Evolutionary conservation across 2,797 vertebrate genomes (phyloP), one percentile per base, ranked within the genome.

Genomic region (Miichthys miiuy): DNA sequence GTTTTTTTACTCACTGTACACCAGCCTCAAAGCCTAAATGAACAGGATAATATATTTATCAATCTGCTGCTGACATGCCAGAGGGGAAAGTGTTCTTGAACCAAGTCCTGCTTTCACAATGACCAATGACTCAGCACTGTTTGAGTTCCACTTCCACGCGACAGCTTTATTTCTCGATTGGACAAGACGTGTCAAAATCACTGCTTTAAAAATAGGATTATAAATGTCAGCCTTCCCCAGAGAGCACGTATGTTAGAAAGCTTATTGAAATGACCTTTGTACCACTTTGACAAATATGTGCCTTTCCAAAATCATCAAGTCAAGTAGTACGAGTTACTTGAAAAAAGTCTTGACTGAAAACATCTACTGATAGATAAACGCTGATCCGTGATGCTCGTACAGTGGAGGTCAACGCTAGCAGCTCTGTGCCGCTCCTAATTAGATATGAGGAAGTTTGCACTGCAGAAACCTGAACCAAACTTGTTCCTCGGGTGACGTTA

Each of bases 91-190:
- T 47, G 80, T 68, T 78, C 66, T 73, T 78, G 71, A 89, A 77
- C 64, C 38, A 46, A 47, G 78, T 64, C 70, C 67, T 58, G 46
- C 72, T 80, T 82, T 87, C 79, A 72, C 50, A 84, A 79, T 61
- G 68, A 79, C 61, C 73, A 5, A 6, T 90, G 83, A 89, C 82
- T 89, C 78, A 38, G 80, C 80, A 66, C 52, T 51, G 10, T 51
- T 68, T 60, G 55, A 38, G 55, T 21, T 27, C 21, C 56, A 21
- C 68, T 48, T 60, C 41, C 34, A 38, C 34, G 1, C 1, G 34
- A 66, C 21, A 1, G 48, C 48, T 52, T 76, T 63, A 34, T 78
- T 79, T 77, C 67, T 23, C 67, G 68, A 76, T 13, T 14, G 68
- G 71, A 72, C 50, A n/a, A 0, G 34, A 38, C 34, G 68, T 16